Evolutionary conservation across 2,888 invertebrate genomes (phyloP).

Genomic region (Andrena bucephala): DNA sequence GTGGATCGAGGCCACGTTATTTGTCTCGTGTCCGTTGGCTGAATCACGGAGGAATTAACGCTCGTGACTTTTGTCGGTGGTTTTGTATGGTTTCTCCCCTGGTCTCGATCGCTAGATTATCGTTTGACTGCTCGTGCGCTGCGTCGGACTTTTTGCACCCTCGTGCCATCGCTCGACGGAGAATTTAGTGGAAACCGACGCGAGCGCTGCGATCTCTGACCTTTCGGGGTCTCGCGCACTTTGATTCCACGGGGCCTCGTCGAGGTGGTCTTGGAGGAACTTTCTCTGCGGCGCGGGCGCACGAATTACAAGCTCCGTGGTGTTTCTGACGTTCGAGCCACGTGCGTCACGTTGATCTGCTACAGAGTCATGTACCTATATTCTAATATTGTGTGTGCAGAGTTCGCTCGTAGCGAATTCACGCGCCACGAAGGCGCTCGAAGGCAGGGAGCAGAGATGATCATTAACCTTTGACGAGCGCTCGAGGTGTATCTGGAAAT

Average conservation of each 20-base stretch:
- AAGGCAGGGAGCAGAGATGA: slow-evolving; percentile 1
- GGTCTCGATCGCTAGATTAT: neutral
- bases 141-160: neutral
- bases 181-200: slow-evolving; percentile 41
- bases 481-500: slow-evolving; percentile 51
- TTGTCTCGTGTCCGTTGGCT: slow-evolving; percentile 39
- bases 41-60: neutral
- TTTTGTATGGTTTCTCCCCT: neutral
- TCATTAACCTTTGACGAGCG: slow-evolving; percentile 55
- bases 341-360: slow-evolving; percentile 56
- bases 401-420: slow-evolving; percentile 33
- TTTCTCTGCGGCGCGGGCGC: slow-evolving; percentile 62
- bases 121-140: neutral
- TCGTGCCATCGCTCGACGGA: neutral
- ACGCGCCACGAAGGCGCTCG: slow-evolving; percentile 14
- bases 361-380: slow-evolving; percentile 2
- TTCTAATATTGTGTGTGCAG: slow-evolving; percentile 25
- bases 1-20: slow-evolving; percentile 52
- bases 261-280: slow-evolving; percentile 57
- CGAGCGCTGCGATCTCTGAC: slow-evolving; percentile 57
- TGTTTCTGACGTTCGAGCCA: slow-evolving; percentile 65
- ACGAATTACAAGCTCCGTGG: slow-evolving; percentile 70
- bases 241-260: slow-evolving; percentile 41
- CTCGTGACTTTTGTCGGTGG: neutral
- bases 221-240: slow-evolving; percentile 56